These are phyloP conservation scores for Mythimna albipuncta DNA, from an alignment of 2,888 invertebrate species.

Conservation along the genomic window DNA sequence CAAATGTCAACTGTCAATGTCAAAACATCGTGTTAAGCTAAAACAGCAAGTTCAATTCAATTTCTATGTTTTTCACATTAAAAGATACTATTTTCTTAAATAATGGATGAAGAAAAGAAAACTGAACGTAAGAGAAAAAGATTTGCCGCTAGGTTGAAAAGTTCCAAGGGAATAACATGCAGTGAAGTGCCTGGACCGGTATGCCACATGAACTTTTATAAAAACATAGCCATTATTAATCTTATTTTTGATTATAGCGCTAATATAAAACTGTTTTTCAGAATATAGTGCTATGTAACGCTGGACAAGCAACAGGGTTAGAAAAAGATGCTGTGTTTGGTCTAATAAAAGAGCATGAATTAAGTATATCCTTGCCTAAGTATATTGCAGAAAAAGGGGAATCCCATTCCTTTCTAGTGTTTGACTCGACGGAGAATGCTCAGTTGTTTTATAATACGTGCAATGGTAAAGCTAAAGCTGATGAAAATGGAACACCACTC, in stretches of 20 bases:
- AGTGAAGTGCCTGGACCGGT: constrained; percentile 75
- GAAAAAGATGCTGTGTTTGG: constrained; percentile 91
- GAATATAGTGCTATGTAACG: constrained; percentile 95
- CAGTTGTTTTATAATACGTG: constrained; percentile 88
- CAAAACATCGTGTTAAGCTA: background rate
- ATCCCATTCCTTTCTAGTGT: constrained; percentile 95
- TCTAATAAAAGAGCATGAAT: constrained; percentile 89
- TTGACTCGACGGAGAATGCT: constrained; percentile 88
- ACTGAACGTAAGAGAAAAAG: constrained; percentile 80
- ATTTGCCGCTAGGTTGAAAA: constrained; percentile 81
- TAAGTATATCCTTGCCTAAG: constrained; percentile 90
- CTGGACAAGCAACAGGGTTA: constrained; percentile 95
- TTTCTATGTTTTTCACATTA: background rate
- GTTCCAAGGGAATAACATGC: constrained; percentile 78
- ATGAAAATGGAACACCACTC: constrained; percentile 91
- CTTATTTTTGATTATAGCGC: constrained; percentile 2
- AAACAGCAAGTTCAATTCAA: background rate
- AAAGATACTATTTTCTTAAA: background rate
- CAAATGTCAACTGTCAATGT: background rate
- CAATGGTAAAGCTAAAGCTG: constrained; percentile 91
- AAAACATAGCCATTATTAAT: background rate
- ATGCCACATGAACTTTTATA: constrained; percentile 55
- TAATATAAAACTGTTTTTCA: constrained; percentile 77
- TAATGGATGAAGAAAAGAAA: constrained; percentile 80
- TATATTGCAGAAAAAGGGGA: constrained; percentile 94